Conservation (phyloP, 2,797 vertebrate species). For the Megalops cyprinoides region DNA sequence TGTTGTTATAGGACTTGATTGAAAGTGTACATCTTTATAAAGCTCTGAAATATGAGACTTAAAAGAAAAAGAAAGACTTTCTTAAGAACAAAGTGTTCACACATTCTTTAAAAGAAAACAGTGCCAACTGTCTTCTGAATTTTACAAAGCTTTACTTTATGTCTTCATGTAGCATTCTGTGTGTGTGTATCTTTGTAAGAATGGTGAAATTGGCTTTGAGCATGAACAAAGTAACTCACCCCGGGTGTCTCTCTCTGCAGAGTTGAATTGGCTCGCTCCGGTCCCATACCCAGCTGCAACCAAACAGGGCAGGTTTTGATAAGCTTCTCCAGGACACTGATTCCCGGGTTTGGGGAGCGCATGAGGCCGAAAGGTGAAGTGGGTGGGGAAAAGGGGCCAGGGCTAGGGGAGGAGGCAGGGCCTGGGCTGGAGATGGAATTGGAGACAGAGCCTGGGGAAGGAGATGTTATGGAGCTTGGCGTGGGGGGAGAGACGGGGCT, state of each 20-base stretch:
- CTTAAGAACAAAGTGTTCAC: no score
- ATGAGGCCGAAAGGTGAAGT: slow-evolving; percentile 35
- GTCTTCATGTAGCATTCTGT: not conserved
- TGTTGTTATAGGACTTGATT: not conserved
- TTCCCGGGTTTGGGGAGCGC: slow-evolving; percentile 52
- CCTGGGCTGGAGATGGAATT: slow-evolving; percentile 11
- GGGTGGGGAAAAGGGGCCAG: slow-evolving; percentile 24
- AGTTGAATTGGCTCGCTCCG: slow-evolving; percentile 64
- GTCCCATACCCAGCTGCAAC: slow-evolving; percentile 79
- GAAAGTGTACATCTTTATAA: no score
- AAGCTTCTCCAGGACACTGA: slow-evolving; percentile 82
- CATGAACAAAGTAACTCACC: slow-evolving; percentile 80
- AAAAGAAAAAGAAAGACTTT: no score
- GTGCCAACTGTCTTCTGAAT: no score
- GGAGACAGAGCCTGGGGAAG: slow-evolving; percentile 39
- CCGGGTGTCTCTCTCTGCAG: slow-evolving; percentile 78
- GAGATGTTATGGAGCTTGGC: slow-evolving; percentile 25
- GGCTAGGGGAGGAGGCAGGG: not conserved
- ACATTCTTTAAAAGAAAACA: no score
- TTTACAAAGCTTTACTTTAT: no score
- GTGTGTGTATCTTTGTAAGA: not conserved
- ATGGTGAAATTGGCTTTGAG: no score
- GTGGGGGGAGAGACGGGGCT: not conserved
- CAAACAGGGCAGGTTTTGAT: slow-evolving; percentile 84
- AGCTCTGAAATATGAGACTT: no score